Base-by-base conservation (phyloP, 2,888 invertebrate species). In the Diarsia brunnea region DNA sequence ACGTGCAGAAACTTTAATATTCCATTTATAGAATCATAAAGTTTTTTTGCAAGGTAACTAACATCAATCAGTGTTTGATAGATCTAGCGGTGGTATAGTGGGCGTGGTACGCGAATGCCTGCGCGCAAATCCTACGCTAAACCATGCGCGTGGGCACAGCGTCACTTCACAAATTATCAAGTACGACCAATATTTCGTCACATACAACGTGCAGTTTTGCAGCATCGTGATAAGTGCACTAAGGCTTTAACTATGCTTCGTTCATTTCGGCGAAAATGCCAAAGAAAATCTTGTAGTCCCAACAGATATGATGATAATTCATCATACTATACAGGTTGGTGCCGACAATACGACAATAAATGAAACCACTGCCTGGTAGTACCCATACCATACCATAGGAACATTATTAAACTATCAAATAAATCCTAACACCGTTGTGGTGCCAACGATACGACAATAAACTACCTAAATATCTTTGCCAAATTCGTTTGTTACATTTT, bases 121-220 rank as follows among this genome's bases (percentile, higher is more conserved):
- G 75, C 63, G 82, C 81, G 71, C 76, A 78, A 78, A 78, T 84
- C 83, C 81, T 82, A 76, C 76, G 69, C 82, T 75, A 14, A 63
- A 24, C 71, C 73, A 69, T 80, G 85, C 82, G 87, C 89, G 89
- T 89, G 87, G 89, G 89, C 83, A n/a, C n/a, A 79, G 80, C 82
- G 75, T 80, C 81, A 75, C 77, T 67, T 73, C 65, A 74, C 80
- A 78, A 87, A 87, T 88, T 82, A 86, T 85, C 77, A 79, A 77
- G 71, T 79, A 76, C 79, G 55, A 61, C 73, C 51, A 72, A 65
- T 63, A 76, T 85, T 85, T 84, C 84, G 47, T 75, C 75, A 84
- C 75, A 55, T 4, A 51, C 47, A 68, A 67, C 68, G 31, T 66
- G 64, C 58, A 74, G 61, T 69, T 82, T 86, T 73, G 77, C 78